Conservation (phyloP, 2,888 invertebrate genomes). For the Athalia rosae region DNA sequence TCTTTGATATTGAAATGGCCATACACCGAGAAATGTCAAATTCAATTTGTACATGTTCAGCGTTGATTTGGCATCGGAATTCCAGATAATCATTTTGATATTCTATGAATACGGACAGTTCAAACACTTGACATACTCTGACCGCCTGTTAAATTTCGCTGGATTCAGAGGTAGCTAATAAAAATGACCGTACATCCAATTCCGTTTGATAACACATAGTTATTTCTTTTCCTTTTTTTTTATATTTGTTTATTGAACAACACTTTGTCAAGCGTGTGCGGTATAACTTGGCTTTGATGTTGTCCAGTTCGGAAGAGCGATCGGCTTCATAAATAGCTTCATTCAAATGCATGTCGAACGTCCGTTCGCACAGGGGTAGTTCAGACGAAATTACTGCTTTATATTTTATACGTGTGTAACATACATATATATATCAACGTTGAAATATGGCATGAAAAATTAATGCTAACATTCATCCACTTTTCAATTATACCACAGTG, state of each 20-base stretch:
- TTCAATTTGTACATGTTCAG: not conserved
- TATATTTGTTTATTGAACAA: not conserved
- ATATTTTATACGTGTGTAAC: not conserved
- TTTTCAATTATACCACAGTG: too few relatives aligned
- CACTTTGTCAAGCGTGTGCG: not conserved
- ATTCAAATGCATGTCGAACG: not conserved
- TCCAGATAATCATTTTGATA: not conserved
- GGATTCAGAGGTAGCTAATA: not conserved
- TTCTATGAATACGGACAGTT: not conserved
- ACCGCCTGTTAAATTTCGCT: not conserved
- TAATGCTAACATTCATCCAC: not conserved
- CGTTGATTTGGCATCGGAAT: not conserved
- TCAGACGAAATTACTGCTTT: constrained; percentile 17
- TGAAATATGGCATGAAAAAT: not conserved
- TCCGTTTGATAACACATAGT: not conserved
- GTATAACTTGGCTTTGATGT: not conserved
- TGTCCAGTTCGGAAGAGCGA: not conserved
- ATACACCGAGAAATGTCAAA: constrained; percentile 18
- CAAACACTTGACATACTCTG: too few relatives aligned
- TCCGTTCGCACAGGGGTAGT: not conserved
- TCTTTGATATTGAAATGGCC: not conserved
- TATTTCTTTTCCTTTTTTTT: not conserved
- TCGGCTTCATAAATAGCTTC: constrained; percentile 4
- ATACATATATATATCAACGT: not conserved
- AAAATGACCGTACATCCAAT: not conserved